Conservation (phyloP, 2,888 invertebrate genomes). For the Morpho deidamia region DNA sequence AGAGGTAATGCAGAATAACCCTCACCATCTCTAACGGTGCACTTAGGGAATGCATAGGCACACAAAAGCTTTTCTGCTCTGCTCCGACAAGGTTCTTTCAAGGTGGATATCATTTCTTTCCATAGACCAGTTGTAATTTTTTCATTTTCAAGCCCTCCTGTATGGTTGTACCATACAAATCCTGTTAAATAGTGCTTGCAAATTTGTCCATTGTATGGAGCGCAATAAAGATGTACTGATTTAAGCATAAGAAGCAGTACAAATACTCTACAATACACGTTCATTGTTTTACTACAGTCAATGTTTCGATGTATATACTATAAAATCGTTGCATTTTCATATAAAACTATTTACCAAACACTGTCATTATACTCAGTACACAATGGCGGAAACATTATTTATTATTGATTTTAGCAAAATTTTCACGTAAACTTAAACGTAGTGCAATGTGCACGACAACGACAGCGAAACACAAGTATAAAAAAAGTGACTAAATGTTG, state of each 20-base stretch:
- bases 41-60: constrained; percentile 94
- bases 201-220: constrained; percentile 90
- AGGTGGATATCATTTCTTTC: constrained; percentile 89
- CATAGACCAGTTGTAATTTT: constrained; percentile 89
- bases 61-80: constrained; percentile 95
- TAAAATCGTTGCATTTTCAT: constrained; percentile 51
- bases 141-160: constrained; percentile 89
- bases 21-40: constrained; percentile 82
- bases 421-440: constrained; percentile 22
- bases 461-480: background rate
- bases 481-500: constrained; percentile 2
- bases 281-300: constrained; percentile 52
- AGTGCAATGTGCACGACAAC: background rate
- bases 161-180: constrained; percentile 88
- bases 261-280: constrained; percentile 47
- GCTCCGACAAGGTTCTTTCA: constrained; percentile 90
- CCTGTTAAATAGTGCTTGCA: constrained; percentile 84
- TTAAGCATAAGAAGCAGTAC: constrained; percentile 58
- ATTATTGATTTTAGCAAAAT: constrained; percentile 62
- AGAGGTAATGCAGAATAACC: constrained; percentile 85
- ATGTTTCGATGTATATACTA: constrained; percentile 46
- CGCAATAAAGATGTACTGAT: constrained; percentile 86
- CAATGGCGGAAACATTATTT: constrained; percentile 69
- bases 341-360: constrained; percentile 35
- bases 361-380: constrained; percentile 45